Evolutionary conservation across 2,797 vertebrate genomes (phyloP).

Genomic region (Coccyzus lansbergi): DNA sequence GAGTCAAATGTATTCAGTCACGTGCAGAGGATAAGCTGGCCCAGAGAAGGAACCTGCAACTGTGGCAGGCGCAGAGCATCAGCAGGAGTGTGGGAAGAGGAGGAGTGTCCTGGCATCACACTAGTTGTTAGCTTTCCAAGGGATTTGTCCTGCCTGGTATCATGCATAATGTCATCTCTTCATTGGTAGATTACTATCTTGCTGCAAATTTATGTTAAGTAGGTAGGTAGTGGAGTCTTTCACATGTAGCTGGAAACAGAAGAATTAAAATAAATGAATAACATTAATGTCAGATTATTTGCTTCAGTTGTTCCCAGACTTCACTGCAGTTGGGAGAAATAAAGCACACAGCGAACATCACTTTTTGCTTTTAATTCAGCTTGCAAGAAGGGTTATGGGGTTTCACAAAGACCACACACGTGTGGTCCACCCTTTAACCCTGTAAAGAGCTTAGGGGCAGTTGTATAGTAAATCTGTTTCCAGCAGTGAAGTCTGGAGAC

Average conservation of each 20-base stretch:
- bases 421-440: background rate
- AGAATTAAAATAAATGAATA: conserved; percentile 8
- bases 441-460: background rate
- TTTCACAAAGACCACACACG: background rate
- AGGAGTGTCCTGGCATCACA: background rate
- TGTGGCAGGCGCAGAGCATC: fast-evolving
- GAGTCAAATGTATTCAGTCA: background rate
- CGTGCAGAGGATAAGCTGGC: background rate
- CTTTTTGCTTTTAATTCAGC: background rate
- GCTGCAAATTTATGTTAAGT: background rate
- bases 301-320: background rate
- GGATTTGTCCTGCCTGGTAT: background rate
- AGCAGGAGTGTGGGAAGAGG: background rate
- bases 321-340: background rate
- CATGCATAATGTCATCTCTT: background rate
- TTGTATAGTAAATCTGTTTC: background rate
- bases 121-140: background rate
- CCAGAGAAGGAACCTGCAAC: background rate
- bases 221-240: background rate
- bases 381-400: background rate
- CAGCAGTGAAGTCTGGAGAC: background rate
- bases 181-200: background rate
- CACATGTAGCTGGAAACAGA: background rate
- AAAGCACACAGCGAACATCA: background rate
- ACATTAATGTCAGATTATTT: background rate